These are phyloP conservation scores for Rhamnusium bicolor DNA, from an alignment of 2,888 invertebrate genomes.

Conservation along the genomic window DNA sequence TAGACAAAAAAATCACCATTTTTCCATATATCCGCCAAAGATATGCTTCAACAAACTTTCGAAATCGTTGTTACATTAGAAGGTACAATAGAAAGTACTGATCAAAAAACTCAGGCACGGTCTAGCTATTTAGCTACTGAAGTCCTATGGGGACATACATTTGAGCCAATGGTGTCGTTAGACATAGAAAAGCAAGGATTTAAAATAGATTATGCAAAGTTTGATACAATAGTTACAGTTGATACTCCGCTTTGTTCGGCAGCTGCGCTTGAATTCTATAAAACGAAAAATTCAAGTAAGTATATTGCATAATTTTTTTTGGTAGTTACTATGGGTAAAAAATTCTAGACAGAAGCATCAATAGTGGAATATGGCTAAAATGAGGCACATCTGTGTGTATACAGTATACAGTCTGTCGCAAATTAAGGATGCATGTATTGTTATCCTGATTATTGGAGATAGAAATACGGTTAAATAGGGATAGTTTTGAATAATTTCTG, in stretches of 20 bases:
- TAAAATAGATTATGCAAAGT: conserved; percentile 87
- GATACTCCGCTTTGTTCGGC: conserved; percentile 89
- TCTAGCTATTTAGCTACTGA: conserved; percentile 86
- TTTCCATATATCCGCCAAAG: conserved; percentile 87
- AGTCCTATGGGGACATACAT: conserved; percentile 90
- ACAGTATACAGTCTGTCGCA: too few relatives aligned
- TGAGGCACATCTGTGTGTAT: too few relatives aligned
- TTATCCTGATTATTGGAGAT: too few relatives aligned
- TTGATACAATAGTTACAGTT: conserved; percentile 86
- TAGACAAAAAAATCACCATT: conserved; percentile 90
- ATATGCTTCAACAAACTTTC: conserved; percentile 33
- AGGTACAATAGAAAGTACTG: conserved; percentile 84
- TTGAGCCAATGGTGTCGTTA: conserved; percentile 83
- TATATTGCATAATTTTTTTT: not conserved
- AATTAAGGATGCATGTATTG: too few relatives aligned
- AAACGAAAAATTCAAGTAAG: not conserved
- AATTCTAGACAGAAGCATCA: too few relatives aligned
- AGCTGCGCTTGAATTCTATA: conserved; percentile 76
- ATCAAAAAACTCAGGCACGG: conserved; percentile 85
- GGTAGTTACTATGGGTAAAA: too few relatives aligned
- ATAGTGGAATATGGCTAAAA: too few relatives aligned
- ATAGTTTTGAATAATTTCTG: too few relatives aligned
- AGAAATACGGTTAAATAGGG: too few relatives aligned
- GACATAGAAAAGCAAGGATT: conserved; percentile 80
- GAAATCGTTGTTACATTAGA: conserved; percentile 47